Evolutionary conservation across 2,797 vertebrate species (phyloP), one percentile per base, ranked within the genome.

Genomic region (Salarias fasciatus): DNA sequence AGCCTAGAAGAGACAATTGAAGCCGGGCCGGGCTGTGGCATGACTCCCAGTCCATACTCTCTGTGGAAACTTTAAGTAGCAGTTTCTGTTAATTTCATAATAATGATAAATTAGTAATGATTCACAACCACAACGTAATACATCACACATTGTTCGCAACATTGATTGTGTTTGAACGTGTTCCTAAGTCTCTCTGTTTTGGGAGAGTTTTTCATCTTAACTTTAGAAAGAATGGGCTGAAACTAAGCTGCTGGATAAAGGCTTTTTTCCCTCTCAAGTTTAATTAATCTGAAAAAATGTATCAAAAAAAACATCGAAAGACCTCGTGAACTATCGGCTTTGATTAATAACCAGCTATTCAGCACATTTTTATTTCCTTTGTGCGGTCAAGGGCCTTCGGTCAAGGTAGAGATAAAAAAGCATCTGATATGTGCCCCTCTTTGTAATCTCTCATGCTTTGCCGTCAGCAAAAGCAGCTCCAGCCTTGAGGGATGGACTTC

Each of bases 381-480:
- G 55, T 54, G 64, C 66, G 71, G 76, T 75, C 63, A 63, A 61
- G 51, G 59, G 35, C 41, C 54, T 73, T 51, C 28, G 56, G 67
- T 85, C 64, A 67, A 76, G 63, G 68, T 71, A 53, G 53, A 42
- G 53, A 85, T 86, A 59, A 75, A 51, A 64, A 66, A 42, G 14
- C 29, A 67, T 69, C 52, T 86, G 63, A 81, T 61, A 59, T 46
- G 52, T 64, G 63, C 33, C 48, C 55, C 53, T 63, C 46, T 56
- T 60, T 72, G 54, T 82, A 64, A 81, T 82, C 72, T 59, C 61
- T 64, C 56, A 60, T 58, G 50, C 61, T 55, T 85, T 6, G 57
- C 71, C 55, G 10, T 85, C 80, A 86, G 80, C 83, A 6, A 80
- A 76, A 79, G 72, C 58, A 61, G 63, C 72, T 47, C 35, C 33